Evolutionary conservation across 2,888 invertebrate species (phyloP).

Genomic region (Branchipolynoe longqiensis): DNA sequence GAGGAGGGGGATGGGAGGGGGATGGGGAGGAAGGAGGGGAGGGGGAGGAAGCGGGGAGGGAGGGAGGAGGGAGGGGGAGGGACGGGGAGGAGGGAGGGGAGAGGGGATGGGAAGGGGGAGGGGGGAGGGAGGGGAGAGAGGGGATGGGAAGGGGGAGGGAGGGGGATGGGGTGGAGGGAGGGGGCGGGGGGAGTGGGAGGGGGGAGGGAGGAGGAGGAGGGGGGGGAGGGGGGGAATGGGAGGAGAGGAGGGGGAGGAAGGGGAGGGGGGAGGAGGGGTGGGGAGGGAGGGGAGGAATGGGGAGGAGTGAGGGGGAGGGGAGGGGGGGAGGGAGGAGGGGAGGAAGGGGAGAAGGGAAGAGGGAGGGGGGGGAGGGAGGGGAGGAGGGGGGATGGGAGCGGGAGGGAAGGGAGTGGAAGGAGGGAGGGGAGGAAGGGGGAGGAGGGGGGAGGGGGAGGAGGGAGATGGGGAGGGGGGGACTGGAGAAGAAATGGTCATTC

Average conservation of each 20-base stretch:
- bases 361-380: not conserved
- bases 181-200: not conserved
- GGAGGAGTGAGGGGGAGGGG: not conserved
- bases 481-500: not conserved
- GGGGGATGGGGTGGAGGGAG: not conserved
- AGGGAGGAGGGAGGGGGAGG: too few relatives aligned
- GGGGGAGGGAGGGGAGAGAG: not conserved
- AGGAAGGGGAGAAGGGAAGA: not conserved
- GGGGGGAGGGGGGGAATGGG: too few relatives aligned
- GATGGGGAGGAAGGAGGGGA: too few relatives aligned
- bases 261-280: too few relatives aligned
- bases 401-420: too few relatives aligned
- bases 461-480: not conserved
- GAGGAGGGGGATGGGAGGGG: not conserved
- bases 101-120: not conserved
- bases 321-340: not conserved
- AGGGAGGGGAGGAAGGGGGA: too few relatives aligned
- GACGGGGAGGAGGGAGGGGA: too few relatives aligned
- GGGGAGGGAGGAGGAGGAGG: too few relatives aligned
- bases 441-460: too few relatives aligned
- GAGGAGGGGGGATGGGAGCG: too few relatives aligned
- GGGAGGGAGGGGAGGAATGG: not conserved
- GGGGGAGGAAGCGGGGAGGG: too few relatives aligned
- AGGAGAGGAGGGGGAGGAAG: too few relatives aligned
- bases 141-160: not conserved